phyloP scores from a whole-genome alignment of 2,113 vertebrate genomes.

The Cryptomyrus ogoouensis region DNA sequence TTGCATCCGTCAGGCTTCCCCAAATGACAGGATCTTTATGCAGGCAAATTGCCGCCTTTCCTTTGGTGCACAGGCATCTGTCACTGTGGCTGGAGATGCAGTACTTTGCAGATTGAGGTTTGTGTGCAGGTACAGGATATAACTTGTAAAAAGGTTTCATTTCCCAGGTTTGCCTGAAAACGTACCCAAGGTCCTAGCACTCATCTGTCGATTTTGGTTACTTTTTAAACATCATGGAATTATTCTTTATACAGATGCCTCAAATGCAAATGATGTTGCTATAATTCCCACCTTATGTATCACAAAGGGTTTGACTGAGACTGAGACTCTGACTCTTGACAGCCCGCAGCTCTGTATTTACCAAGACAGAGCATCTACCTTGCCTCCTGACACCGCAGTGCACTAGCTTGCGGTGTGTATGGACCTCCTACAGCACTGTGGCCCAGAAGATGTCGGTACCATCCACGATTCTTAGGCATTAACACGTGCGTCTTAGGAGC shows the following conservation, averaged over 20 bases:
- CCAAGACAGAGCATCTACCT: neutral
- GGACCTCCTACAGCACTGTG: neutral
- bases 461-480: neutral
- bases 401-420: neutral
- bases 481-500: neutral
- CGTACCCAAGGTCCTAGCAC: neutral
- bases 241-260: neutral
- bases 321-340: neutral
- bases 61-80: neutral
- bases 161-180: neutral
- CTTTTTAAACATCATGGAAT: neutral
- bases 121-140: neutral
- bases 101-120: neutral
- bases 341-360: neutral
- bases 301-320: neutral
- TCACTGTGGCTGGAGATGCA: neutral
- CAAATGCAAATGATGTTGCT: neutral
- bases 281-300: neutral
- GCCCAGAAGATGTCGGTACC: neutral
- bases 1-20: neutral
- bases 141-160: neutral
- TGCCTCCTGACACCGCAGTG: neutral
- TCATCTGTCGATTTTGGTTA: neutral
- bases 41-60: neutral
- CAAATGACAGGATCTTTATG: conserved; percentile 3